Evolutionary conservation across 2,888 invertebrate genomes (phyloP), one percentile per base, ranked within the genome.

Genomic region (Augochlorella aurata): DNA sequence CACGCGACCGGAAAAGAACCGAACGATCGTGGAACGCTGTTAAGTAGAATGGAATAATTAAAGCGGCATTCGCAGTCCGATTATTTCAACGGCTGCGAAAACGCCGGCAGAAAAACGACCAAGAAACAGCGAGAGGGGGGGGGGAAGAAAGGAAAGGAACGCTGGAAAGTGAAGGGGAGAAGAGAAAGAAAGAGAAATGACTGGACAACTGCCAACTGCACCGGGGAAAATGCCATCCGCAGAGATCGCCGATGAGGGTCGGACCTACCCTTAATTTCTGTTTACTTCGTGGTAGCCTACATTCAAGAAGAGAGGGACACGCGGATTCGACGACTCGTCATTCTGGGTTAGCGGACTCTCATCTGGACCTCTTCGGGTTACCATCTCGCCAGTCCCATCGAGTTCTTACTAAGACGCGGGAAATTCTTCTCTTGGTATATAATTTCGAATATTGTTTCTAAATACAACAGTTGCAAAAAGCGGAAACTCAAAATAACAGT

Each of bases 31-130:
- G 72, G 74, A 77, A 50, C 75, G 80, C 70, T 63, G 85, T 80
- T 79, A 88, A 89, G 82, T 87, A 83, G 88, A 85, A 87, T 85
- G 85, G 86, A 89, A 89, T 89, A 85, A 89, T 87, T 87, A 88
- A 86, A 82, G 77, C 79, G 79, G 73, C 54, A 74, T 82, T 82
- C 67, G 83, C 81, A 79, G 72, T 16, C 70, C 85, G 85, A 85
- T 89, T 85, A 83, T 81, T 84, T 75, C 73, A 81, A 21, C 79
- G 75, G 70, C 54, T 18, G 50, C 68, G 70, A 71, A 54, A 76
- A 69, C 70, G 73, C 8, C 29, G 68, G 58, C 54, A 76, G 24
- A 52, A 74, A 78, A 61, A 82, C 50, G 68, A 58, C 61, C n/a
- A 52, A 66, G 69, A 52, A 63, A 73, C 77, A 63, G 63, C 50